Percentiles rank a stretch among this genome's conserved stretches.
These are phyloP conservation scores for Opisthocomus hoazin DNA, from an alignment of 2,113 vertebrate genomes.

Conservation along the genomic window DNA sequence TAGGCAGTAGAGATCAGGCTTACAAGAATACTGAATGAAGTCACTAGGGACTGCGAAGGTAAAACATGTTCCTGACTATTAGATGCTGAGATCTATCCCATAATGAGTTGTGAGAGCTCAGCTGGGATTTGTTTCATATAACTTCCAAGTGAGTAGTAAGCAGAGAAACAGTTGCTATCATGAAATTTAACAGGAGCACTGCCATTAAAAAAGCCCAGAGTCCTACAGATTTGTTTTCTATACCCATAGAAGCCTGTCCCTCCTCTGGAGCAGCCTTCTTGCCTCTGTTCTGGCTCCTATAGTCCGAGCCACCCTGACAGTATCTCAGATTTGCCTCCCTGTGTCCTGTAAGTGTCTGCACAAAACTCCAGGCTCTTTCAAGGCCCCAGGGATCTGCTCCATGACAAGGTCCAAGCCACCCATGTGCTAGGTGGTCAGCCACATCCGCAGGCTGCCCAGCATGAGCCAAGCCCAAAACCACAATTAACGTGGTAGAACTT, in stretches of 20 bases:
- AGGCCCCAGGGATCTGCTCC: background rate
- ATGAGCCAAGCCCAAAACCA: background rate
- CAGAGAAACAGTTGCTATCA: background rate
- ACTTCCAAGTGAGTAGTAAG: conserved; percentile 23
- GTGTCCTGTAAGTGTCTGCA: accelerated
- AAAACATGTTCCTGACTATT: conserved; percentile 32
- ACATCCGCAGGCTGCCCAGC: background rate
- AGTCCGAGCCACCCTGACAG: background rate
- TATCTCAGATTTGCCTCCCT: background rate
- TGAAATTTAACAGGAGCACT: background rate
- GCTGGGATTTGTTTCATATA: background rate
- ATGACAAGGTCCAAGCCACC: background rate
- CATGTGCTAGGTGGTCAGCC: background rate
- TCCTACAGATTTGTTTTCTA: background rate
- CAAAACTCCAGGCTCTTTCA: background rate
- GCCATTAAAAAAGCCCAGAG: background rate
- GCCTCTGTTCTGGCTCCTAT: background rate
- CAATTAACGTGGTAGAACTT: background rate
- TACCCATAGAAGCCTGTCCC: background rate
- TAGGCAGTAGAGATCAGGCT: background rate
- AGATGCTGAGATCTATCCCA: background rate
- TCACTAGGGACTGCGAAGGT: background rate
- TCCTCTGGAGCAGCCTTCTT: background rate
- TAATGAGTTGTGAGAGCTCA: background rate
- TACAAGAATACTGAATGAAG: conserved; percentile 2